Evolutionary conservation across 2,888 invertebrate species (phyloP), one percentile per base, ranked within the genome.

Genomic region (Drosophila peninsularis): DNA sequence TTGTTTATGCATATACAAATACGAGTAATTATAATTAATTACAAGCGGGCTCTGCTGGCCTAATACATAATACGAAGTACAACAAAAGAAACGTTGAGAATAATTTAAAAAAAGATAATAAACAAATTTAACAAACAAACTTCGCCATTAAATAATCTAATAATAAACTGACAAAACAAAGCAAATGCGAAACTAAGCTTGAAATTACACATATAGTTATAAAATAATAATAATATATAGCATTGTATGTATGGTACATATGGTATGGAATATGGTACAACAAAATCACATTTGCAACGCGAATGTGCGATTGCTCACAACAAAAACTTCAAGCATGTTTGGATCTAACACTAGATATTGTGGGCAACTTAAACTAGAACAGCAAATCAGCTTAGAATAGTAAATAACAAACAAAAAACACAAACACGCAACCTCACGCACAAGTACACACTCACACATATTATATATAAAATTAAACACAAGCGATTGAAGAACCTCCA

Each of bases 361-460:
- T 63, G 49, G 52, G 60, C 53, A 74, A 75, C 74, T 70, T 70
- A 75, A 60, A 57, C 68, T 85, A 79, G 53, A 65, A 78, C 70
- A 63, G 68, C 66, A 73, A 73, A 68, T 75, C 10, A 75, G 63
- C 83, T 82, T 83, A 84, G 47, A 84, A 88, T 84, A 84, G 88
- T 84, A 84, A 84, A 84, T 84, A 84, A 84, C 83, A 78, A 87
- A 70, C 19, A 82, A 76, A 41, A 79, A 44, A 73, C 63, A 61
- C 61, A 36, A 41, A 57, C 37, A 49, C 53, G 52, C 44, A 42
- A 65, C 13, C 66, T 57, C 49, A 47, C 41, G 27, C 19, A 41
- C 49, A 53, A n/a, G 54, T 47, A 66, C 44, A 36, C 36, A 66
- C 37, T 50, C 56, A 50, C 34, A 17, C 45, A 36, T 19, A 30